Percentiles rank a stretch among this genome's conserved stretches.
Evolutionary conservation across 1,140 invertebrate species (phyloP).

Genomic region (Chironomus striatipennis): DNA sequence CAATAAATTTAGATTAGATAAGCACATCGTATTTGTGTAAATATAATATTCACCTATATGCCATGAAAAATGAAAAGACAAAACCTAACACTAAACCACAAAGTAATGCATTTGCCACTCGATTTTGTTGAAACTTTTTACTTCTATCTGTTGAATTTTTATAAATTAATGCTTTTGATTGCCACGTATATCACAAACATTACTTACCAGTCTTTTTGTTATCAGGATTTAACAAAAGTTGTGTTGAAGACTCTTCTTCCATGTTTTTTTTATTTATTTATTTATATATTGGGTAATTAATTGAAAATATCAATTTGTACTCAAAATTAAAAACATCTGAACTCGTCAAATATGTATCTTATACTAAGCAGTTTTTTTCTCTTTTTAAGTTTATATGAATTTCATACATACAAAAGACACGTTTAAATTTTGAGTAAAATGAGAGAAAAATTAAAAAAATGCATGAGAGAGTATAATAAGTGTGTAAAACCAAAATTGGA

Average conservation of each 20-base stretch:
- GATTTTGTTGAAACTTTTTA: constrained; percentile 16
- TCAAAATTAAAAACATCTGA: neutral
- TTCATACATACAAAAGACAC: too few relatives aligned
- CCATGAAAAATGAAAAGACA: neutral
- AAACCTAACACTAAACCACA: constrained; percentile 1
- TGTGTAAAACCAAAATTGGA: too few relatives aligned
- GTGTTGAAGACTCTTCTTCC: neutral
- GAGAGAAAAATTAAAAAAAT: too few relatives aligned
- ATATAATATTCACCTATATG: neutral
- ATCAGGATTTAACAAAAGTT: neutral
- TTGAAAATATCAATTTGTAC: too few relatives aligned
- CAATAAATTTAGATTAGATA: neutral
- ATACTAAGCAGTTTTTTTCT: neutral
- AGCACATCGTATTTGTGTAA: neutral
- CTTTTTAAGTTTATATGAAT: too few relatives aligned
- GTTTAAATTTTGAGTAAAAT: too few relatives aligned
- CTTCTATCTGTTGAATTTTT: neutral
- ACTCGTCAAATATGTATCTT: neutral
- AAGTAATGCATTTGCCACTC: neutral
- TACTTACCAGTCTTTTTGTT: neutral
- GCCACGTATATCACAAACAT: neutral
- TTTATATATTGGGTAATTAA: neutral
- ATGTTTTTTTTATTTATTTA: neutral
- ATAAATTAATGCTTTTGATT: neutral
- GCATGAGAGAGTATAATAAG: too few relatives aligned